Base-by-base conservation (phyloP, 2,888 invertebrate species). In the Sinotaia quadrata region DNA sequence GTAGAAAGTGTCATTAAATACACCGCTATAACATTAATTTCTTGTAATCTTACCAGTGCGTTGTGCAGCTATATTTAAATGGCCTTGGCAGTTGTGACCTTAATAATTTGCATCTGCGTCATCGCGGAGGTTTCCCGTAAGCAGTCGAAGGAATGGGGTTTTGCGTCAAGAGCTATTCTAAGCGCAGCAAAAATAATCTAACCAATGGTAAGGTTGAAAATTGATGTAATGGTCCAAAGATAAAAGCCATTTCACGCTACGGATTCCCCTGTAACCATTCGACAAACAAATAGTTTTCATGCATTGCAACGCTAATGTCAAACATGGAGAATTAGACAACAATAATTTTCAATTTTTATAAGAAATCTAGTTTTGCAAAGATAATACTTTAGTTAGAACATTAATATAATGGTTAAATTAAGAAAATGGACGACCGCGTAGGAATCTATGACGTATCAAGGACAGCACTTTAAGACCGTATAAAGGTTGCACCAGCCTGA, bases 81-180 rank as follows among this genome's bases (percentile, higher is more conserved):
- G 65, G 56, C 65, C 65, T 29, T 56, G 56, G 29, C 15, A 21
- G n/a, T 37, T 21, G 31, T 56, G 65, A 54, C 65, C 27, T 52
- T 51, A 27, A 15, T 56, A 15, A 52, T 56, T 54, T 61, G 62
- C 68, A 61, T 61, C 51, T 36, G 56, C 68, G 56, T 56, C 68
- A 68, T 27, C 31, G 36, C 41, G 52, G 65, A 52, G 56, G 37
- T 47, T 52, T 56, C 65, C 47, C 56, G 44, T 21, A 15, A 24
- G 8, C 27, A n/a, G 37, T 31, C 15, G 31, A 57, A 21, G 33
- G 49, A 63, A 37, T 44, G 65, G 63, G 65, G 54, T 56, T 65
- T 36, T 65, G 65, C 65, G 65, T 65, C 65, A 65, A 65, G 24
- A 24, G 54, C 31, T 65, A 65, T 65, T 65, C 54, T 65, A 56